Evolutionary conservation across 2,113 vertebrate genomes (phyloP).

Genomic region (Corvus hawaiiensis): DNA sequence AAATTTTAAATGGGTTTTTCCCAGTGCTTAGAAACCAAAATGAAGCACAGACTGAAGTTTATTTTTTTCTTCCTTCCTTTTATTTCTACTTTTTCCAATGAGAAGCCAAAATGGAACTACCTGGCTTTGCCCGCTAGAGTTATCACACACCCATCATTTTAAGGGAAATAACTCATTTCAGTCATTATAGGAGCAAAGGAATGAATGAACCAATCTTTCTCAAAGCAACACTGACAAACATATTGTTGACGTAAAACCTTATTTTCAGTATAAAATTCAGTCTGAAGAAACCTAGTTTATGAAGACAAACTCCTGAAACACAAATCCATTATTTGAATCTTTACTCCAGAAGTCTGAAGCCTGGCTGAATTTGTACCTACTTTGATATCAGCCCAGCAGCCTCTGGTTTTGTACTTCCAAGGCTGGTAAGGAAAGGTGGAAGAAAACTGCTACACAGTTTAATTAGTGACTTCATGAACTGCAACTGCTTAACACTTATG

Average conservation of each 20-base stretch:
- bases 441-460: background rate
- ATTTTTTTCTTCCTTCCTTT: background rate
- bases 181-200: background rate
- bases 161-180: background rate
- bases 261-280: background rate
- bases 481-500: background rate
- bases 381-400: background rate
- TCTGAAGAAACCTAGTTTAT: background rate
- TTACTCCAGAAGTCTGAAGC: background rate
- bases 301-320: background rate
- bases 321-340: background rate
- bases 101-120: background rate
- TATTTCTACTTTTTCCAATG: background rate
- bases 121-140: background rate
- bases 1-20: background rate
- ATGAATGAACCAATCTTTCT: background rate
- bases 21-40: background rate
- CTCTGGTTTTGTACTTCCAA: background rate
- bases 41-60: background rate
- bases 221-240: background rate
- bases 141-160: background rate
- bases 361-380: background rate
- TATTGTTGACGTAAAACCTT: background rate
- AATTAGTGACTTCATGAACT: background rate
- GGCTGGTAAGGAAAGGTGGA: background rate